Base-by-base conservation (phyloP, 2,888 invertebrate species). In the Acanthosepion lycidas region DNA sequence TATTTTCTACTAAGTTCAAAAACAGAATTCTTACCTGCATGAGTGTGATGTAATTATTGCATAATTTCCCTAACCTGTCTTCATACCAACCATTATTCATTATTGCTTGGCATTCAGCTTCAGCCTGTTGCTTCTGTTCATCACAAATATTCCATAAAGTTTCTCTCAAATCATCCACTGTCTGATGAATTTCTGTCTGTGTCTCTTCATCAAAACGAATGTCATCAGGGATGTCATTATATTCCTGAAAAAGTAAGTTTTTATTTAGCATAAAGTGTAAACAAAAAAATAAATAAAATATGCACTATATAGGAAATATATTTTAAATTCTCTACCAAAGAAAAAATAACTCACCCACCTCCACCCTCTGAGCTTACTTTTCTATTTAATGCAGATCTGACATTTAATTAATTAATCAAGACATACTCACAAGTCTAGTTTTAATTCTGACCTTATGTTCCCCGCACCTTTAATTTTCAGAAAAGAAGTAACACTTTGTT, bases 201-300 rank as follows among this genome's bases (percentile, higher is more conserved):
- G 97, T 97, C 95, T 97, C 97, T 94, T 97, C 97, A 95, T 97
- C 97, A 51, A 97, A 97, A 28, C 97, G 96, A 96, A 97, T 96
- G 95, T 97, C 97, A 95, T 97, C 97, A 42, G 97, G 95, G 0
- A 97, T 96, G 42, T 96, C 96, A 95, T 97, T 97, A 95, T 97
- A 97, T 23, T 97, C 97, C 97, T 97, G 94, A 0, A 94, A 94
- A 93, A 49, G 28, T 53, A 6, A n/a, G 23, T 49, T 49, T 51
- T 51, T 15, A 51, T 33, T 49, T 9, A 64, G n/a, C 28, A 49
- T 20, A 42, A 42, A 59, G 28, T 59, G 20, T 18, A 55, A 55
- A 55, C 55, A 55, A 55, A 15, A 18, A 1, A 42, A 20, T 55
- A 55, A 55, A 55, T 55, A 55, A 15, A 55, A 55, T 18, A 55